phyloP scores from a whole-genome alignment of 2,113 vertebrate genomes.

The Hydrochoerus hydrochaeris region DNA sequence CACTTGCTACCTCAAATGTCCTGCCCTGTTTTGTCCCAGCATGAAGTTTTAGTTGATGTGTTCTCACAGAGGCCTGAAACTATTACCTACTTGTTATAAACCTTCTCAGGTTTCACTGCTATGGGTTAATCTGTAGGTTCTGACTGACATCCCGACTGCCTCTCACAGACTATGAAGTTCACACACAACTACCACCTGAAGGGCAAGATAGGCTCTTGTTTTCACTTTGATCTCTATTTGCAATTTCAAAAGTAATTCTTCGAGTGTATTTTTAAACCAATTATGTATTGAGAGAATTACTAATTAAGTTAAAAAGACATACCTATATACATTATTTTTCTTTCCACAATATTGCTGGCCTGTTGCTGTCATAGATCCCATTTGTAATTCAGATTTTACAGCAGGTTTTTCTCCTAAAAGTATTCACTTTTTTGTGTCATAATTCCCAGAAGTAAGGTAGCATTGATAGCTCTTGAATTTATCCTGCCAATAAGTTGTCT shows the following conservation, averaged over 20 bases:
- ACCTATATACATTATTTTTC: neutral
- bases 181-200: slow-evolving; percentile 73
- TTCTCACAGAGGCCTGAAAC: slow-evolving; percentile 85
- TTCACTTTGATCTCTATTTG: slow-evolving; percentile 75
- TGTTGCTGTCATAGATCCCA: slow-evolving; percentile 78
- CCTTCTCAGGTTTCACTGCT: slow-evolving; percentile 90
- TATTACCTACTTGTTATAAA: slow-evolving; percentile 92
- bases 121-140: slow-evolving; percentile 82
- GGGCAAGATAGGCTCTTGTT: slow-evolving; percentile 70
- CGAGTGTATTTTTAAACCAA: slow-evolving; percentile 75
- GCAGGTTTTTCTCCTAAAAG: slow-evolving; percentile 48
- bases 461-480: slow-evolving; percentile 77
- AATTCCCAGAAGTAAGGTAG: slow-evolving; percentile 80
- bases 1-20: slow-evolving; percentile 74
- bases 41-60: slow-evolving; percentile 84
- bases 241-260: slow-evolving; percentile 82
- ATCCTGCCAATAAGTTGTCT: slow-evolving; percentile 42
- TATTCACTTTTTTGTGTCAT: slow-evolving; percentile 67
- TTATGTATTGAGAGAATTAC: slow-evolving; percentile 1
- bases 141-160: slow-evolving; percentile 72
- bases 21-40: slow-evolving; percentile 78
- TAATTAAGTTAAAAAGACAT: slow-evolving; percentile 31
- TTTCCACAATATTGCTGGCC: slow-evolving; percentile 71
- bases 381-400: slow-evolving; percentile 78
- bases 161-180: slow-evolving; percentile 74